Conservation (phyloP, 1,140 invertebrate species). For the Brachionus angularis region DNA sequence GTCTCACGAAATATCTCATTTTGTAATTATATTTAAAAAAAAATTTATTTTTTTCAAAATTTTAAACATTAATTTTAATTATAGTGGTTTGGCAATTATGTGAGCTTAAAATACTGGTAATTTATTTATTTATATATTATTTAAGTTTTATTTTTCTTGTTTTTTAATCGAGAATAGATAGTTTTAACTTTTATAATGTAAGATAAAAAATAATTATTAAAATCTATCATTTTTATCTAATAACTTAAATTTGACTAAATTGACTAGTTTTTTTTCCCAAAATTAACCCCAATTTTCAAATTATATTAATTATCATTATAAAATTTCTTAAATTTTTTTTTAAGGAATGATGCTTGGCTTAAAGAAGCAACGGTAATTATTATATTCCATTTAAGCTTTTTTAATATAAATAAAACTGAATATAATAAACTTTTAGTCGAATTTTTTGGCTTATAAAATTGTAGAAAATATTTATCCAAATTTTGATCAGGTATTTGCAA, state of each 20-base stretch:
- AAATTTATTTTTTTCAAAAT: neutral
- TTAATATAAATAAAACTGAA: neutral
- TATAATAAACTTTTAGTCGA: neutral
- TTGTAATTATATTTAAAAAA: neutral
- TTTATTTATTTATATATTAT: neutral
- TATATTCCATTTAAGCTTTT: too few species aligned
- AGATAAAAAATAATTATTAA: too few species aligned
- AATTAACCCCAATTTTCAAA: too few species aligned
- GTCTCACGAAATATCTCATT: conserved; percentile 40
- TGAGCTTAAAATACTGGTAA: conserved; percentile 32
- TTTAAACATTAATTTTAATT: neutral
- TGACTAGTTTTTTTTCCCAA: too few species aligned
- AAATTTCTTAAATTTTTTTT: too few species aligned
- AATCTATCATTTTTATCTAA: too few species aligned
- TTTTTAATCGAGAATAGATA: too few species aligned
- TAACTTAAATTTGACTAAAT: too few species aligned
- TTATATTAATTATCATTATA: too few species aligned
- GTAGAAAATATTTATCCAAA: conserved; percentile 68
- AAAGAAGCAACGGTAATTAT: conserved; percentile 45
- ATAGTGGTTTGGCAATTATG: conserved; percentile 45
- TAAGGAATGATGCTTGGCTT: conserved; percentile 6
- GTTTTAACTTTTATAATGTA: too few species aligned
- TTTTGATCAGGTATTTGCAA: conserved; percentile 66
- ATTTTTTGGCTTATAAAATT: conserved; percentile 49
- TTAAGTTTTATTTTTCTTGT: too few species aligned